Percentiles rank a stretch among this genome's conserved stretches.
These are phyloP conservation scores for Oxycera nigricornis DNA, from an alignment of 2,888 invertebrate genomes.

Conservation along the genomic window DNA sequence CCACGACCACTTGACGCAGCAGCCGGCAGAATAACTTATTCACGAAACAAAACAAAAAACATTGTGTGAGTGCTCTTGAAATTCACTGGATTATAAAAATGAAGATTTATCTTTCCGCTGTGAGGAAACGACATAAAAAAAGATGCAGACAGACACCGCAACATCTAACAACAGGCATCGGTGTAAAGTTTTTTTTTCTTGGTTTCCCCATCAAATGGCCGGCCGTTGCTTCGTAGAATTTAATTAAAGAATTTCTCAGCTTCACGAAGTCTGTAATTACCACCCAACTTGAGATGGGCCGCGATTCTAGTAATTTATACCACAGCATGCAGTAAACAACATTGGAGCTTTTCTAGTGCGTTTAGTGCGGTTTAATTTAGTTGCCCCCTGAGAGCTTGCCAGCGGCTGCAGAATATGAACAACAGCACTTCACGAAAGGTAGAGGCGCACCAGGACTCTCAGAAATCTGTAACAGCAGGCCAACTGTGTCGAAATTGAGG, in stretches of 20 bases:
- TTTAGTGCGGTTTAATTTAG: constrained; percentile 24
- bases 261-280: constrained; percentile 24
- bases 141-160: not conserved
- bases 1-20: not conserved
- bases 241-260: constrained; percentile 36
- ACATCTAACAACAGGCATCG: not conserved
- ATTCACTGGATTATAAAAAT: constrained; percentile 28
- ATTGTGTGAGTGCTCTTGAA: constrained; percentile 2
- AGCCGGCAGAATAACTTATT: not conserved
- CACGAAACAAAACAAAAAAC: not conserved
- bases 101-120: not conserved
- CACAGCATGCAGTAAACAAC: constrained; percentile 36
- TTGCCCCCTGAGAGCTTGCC: not conserved
- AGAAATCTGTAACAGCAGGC: constrained; percentile 19
- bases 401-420: not conserved
- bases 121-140: not conserved
- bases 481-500: constrained; percentile 29
- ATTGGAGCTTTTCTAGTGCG: constrained; percentile 17
- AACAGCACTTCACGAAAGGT: not conserved
- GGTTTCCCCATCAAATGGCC: not conserved
- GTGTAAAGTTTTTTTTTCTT: not conserved
- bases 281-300: constrained; percentile 34
- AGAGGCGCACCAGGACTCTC: not conserved
- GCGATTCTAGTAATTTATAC: constrained; percentile 33
- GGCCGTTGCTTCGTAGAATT: constrained; percentile 19